A percentile compares a stretch with the other conserved stretches of the same genome.
Evolutionary conservation across 2,113 vertebrate species (phyloP).

Genomic region (Pelodiscus sinensis): DNA sequence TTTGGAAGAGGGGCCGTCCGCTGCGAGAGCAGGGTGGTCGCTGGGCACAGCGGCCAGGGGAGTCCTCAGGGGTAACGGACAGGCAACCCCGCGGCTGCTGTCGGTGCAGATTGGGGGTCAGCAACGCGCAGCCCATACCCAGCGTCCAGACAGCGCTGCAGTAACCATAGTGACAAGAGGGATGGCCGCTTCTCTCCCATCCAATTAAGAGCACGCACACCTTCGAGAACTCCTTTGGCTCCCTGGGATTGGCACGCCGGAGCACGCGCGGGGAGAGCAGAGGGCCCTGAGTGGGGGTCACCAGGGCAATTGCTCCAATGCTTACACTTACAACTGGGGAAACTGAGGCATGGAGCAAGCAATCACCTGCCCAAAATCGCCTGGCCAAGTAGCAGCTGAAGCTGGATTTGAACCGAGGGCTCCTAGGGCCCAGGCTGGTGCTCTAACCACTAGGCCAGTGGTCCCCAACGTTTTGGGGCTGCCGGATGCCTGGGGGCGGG

Average conservation of each 20-base stretch:
- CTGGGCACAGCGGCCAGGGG: no score
- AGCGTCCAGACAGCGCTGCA: neutral
- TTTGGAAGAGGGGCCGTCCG: neutral
- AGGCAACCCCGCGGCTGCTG: neutral
- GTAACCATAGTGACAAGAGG: neutral
- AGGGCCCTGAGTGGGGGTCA: neutral
- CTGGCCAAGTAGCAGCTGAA: neutral
- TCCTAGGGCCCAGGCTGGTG: neutral
- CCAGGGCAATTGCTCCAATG: neutral
- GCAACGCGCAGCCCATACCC: neutral
- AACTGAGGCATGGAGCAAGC: neutral
- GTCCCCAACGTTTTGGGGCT: no score
- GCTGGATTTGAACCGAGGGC: neutral
- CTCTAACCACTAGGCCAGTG: neutral
- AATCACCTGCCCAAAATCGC: neutral
- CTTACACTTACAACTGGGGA: neutral
- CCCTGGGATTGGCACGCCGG: no score
- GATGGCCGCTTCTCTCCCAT: neutral
- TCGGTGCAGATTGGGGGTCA: neutral
- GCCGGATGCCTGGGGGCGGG: no score
- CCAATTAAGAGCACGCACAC: neutral
- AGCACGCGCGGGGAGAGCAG: neutral
- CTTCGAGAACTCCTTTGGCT: neutral
- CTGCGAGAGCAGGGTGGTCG: no score
- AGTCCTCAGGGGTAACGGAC: no score